Evolutionary conservation across 2,888 invertebrate genomes (phyloP).

Genomic region (Eumerus sabulonum): DNA sequence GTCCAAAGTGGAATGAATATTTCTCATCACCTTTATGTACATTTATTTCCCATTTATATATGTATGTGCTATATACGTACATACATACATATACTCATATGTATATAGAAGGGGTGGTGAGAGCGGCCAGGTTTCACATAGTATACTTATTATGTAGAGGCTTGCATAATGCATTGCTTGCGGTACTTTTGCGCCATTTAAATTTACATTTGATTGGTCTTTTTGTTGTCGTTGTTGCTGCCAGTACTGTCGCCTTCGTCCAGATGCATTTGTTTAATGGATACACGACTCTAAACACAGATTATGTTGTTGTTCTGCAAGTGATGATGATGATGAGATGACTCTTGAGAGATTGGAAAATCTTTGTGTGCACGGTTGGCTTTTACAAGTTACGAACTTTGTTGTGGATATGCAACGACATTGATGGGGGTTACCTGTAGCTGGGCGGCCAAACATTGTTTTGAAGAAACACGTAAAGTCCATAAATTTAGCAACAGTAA

Average conservation of each 20-base stretch:
- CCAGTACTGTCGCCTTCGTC: constrained; percentile 31
- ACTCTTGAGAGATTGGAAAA: constrained; percentile 36
- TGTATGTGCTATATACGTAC: too few relatives aligned
- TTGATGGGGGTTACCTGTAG: constrained; percentile 25
- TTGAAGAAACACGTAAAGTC: too few relatives aligned
- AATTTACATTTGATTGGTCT: constrained; percentile 68
- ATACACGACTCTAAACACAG: constrained; percentile 25
- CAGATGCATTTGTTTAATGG: constrained; percentile 54
- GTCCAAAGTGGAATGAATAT: constrained; percentile 58
- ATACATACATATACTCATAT: too few relatives aligned
- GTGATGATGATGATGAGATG: constrained; percentile 20
- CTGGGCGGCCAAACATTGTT: background rate
- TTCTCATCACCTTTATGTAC: constrained; percentile 63
- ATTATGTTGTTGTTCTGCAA: constrained; percentile 16
- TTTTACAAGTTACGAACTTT: background rate
- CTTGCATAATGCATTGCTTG: constrained; percentile 66
- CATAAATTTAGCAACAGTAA: too few relatives aligned
- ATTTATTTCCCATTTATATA: constrained; percentile 56
- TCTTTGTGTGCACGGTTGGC: constrained; percentile 7
- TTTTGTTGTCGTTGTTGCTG: constrained; percentile 46
- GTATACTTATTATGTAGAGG: constrained; percentile 32
- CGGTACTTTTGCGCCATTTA: constrained; percentile 66
- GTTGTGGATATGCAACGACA: constrained; percentile 3
- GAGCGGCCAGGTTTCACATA: background rate
- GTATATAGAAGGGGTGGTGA: background rate